Conservation (phyloP, 1,140 invertebrate genomes). For the Zaprionus inermis region DNA sequence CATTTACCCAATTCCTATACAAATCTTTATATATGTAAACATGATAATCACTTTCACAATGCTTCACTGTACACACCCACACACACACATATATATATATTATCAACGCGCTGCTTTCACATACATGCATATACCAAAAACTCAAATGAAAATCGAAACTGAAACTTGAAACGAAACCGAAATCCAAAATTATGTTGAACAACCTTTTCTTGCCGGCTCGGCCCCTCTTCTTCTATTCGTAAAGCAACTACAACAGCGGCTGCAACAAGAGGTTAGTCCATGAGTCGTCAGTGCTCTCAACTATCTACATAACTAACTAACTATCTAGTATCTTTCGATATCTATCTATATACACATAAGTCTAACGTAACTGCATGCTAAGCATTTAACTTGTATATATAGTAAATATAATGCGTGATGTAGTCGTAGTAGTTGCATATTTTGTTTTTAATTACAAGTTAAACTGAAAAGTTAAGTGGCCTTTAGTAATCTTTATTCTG, state of each 20-base stretch:
- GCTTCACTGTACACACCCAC: slow-evolving; percentile 61
- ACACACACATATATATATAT: slow-evolving; percentile 29
- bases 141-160: slow-evolving; percentile 20
- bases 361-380: slow-evolving; percentile 30
- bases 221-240: slow-evolving; percentile 77
- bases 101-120: slow-evolving; percentile 59
- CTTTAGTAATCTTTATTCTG: slow-evolving; percentile 17
- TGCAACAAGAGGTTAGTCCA: slow-evolving; percentile 79
- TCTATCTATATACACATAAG: slow-evolving; percentile 5
- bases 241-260: slow-evolving; percentile 78
- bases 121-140: slow-evolving; percentile 14
- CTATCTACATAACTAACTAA: slow-evolving; percentile 39
- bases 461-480: background rate
- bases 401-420: slow-evolving; percentile 5
- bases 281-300: slow-evolving; percentile 48
- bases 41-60: slow-evolving; percentile 50
- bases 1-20: slow-evolving; percentile 56
- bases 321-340: background rate
- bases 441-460: slow-evolving; percentile 31
- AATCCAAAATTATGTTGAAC: slow-evolving; percentile 63
- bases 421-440: slow-evolving; percentile 35
- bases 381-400: slow-evolving; percentile 9
- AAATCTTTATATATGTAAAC: slow-evolving; percentile 38
- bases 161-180: slow-evolving; percentile 35
- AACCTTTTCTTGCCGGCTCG: slow-evolving; percentile 78